Percentiles rank a stretch among this genome's conserved stretches.
Evolutionary conservation across 1,140 invertebrate genomes (phyloP).

Genomic region (Zaprionus kolodkinae): DNA sequence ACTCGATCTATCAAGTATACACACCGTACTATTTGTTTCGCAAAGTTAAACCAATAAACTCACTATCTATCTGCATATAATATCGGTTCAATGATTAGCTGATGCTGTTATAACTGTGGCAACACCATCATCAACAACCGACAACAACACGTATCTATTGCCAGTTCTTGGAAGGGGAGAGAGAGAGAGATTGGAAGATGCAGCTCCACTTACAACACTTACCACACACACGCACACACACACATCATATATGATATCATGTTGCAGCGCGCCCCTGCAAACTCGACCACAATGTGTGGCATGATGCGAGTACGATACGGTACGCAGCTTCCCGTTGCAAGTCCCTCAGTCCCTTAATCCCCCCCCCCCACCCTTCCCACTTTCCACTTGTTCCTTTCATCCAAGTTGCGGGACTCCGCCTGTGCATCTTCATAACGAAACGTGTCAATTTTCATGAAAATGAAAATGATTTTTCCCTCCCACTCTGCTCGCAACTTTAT

Average conservation of each 20-base stretch:
- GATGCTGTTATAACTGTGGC: conserved; percentile 4
- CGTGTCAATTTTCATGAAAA: conserved; percentile 55
- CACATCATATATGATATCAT: conserved; percentile 3
- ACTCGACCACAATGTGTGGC: conserved; percentile 49
- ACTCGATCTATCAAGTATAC: too few relatives aligned
- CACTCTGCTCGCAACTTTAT: not conserved
- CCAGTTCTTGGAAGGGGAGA: not conserved
- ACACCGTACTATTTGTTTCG: not conserved
- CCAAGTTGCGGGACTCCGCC: not conserved
- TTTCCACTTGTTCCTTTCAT: not conserved
- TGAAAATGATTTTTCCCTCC: conserved; percentile 29
- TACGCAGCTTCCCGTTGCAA: conserved; percentile 27
- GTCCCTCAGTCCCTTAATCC: not conserved
- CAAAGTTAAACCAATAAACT: not conserved
- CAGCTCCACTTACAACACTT: conserved; percentile 26
- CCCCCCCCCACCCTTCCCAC: too few relatives aligned
- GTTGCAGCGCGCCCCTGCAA: conserved; percentile 28
- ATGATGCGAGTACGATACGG: conserved; percentile 37
- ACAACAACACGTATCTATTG: conserved; percentile 8
- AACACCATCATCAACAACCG: conserved; percentile 11
- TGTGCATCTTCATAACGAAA: conserved; percentile 45
- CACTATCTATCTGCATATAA: not conserved
- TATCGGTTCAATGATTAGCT: conserved; percentile 20
- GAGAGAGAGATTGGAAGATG: not conserved
- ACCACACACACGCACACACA: conserved; percentile 26